Conservation (phyloP, 2,888 invertebrate species). For the Oscheius myriophilus region DNA sequence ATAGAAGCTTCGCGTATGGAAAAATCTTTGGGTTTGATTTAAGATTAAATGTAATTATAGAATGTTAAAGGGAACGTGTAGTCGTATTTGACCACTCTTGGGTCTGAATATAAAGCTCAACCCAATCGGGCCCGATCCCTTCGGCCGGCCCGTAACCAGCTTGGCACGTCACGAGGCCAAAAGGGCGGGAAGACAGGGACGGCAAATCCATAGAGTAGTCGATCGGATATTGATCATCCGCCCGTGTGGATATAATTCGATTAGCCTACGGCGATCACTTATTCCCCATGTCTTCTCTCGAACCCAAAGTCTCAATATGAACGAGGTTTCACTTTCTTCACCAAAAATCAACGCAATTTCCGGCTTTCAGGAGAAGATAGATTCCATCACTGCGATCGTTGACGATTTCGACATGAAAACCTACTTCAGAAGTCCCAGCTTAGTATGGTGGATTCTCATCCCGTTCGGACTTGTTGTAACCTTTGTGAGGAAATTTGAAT, state of each 20-base stretch:
- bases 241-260: constrained; percentile 16
- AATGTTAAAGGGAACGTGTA: no score
- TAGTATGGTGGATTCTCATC: constrained; percentile 26
- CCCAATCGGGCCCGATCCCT: no score
- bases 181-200: neutral
- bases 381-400: constrained; percentile 14
- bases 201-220: neutral
- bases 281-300: constrained; percentile 16
- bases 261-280: constrained; percentile 17
- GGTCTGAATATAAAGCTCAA: no score
- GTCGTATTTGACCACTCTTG: no score
- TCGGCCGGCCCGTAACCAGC: no score
- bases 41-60: no score
- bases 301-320: constrained; percentile 11
- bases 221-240: constrained; percentile 23
- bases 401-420: constrained; percentile 16
- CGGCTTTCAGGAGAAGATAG: constrained; percentile 17
- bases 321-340: neutral
- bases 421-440: constrained; percentile 25
- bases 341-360: neutral
- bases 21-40: no score
- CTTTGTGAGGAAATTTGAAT: constrained; percentile 26
- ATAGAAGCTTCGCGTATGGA: no score
- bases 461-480: constrained; percentile 16
- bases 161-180: no score